phyloP scores from a whole-genome alignment of 2,797 vertebrate species.

The Cossypha niveicapilla region DNA sequence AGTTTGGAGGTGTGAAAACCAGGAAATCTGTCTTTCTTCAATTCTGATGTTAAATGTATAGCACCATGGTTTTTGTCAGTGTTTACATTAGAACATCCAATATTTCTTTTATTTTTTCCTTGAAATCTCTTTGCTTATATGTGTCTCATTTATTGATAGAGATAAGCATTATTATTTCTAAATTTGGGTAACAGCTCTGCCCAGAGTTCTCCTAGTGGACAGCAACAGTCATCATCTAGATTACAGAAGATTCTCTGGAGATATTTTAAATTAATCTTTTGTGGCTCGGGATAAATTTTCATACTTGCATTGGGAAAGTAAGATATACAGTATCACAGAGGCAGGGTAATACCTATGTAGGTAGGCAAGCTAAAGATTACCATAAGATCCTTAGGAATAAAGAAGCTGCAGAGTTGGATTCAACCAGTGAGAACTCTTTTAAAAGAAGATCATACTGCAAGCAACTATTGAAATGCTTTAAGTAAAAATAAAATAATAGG shows the following conservation, averaged over 20 bases:
- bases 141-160: not conserved
- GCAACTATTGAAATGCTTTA: not conserved
- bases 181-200: not conserved
- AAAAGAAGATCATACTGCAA: not conserved
- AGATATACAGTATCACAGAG: not conserved
- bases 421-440: not conserved
- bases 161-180: not conserved
- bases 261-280: not conserved
- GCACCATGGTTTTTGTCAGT: not conserved
- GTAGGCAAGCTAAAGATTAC: not conserved
- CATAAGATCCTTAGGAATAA: not conserved
- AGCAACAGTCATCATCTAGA: not conserved
- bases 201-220: not conserved
- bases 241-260: not conserved
- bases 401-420: not conserved
- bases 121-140: not conserved
- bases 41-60: not conserved
- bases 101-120: not conserved
- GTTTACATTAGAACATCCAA: not conserved
- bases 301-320: not conserved
- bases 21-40: not conserved
- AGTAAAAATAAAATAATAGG: not conserved
- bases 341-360: not conserved
- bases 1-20: not conserved
- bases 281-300: not conserved